These are phyloP conservation scores for Entomyzon cyanotis DNA, from an alignment of 2,113 vertebrate genomes.

Conservation along the genomic window DNA sequence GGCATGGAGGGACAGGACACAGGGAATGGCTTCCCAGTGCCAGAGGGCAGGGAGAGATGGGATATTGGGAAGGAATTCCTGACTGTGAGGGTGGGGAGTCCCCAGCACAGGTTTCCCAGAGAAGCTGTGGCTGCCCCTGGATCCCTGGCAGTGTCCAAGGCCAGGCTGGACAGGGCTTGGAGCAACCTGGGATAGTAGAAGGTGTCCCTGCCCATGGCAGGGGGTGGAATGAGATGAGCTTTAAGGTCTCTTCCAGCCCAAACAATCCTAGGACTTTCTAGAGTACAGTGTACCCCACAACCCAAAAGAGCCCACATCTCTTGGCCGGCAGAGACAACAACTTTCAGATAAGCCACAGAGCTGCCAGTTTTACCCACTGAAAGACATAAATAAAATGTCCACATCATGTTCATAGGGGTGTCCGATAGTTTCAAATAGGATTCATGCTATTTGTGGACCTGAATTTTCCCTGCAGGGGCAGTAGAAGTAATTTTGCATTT, in stretches of 20 bases:
- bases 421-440: neutral
- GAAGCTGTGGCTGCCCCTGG: neutral
- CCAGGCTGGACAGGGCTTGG: fast-evolving
- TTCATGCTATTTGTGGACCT: neutral
- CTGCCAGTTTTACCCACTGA: neutral
- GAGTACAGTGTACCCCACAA: neutral
- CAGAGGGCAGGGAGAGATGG: neutral
- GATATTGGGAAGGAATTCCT: neutral
- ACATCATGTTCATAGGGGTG: fast-evolving
- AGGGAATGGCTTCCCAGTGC: neutral
- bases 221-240: fast-evolving
- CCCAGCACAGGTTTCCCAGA: neutral
- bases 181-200: fast-evolving
- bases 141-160: neutral
- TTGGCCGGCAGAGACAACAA: neutral
- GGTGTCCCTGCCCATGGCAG: neutral
- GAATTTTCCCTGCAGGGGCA: neutral
- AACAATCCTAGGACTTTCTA: neutral
- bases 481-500: neutral
- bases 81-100: neutral
- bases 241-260: neutral
- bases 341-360: neutral
- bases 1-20: neutral
- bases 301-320: neutral
- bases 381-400: neutral